Base-by-base conservation (phyloP, 2,797 vertebrate species). In the Rhinophrynus dorsalis region DNA sequence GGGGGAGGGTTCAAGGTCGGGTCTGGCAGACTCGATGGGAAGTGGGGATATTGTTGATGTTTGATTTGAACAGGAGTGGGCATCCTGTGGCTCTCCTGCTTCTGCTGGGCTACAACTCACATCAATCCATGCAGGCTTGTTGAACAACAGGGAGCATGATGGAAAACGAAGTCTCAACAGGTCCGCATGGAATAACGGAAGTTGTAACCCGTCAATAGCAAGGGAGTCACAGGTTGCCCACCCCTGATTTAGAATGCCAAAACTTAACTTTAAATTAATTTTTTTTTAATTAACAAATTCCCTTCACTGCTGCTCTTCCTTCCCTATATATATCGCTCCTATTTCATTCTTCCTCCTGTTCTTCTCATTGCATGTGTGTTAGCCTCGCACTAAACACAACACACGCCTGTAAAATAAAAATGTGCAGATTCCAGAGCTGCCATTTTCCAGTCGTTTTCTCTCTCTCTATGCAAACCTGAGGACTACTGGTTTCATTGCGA, bases 311-410 rank as follows among this genome's bases (percentile, higher is more conserved):
- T 91, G 84, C 88, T 86, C 77, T 88, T 86, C 48, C 56, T 42
- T 30, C 62, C 27, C 20, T 12, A 27, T 65, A 37, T 75, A 52
- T 74, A 82, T 74, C 81, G 77, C 78, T 77, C 78, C 66, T 83
- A 78, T 77, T 63, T 42, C 78, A 74, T 79, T 78, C 57, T 64
- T 68, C 74, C 66, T 67, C 83, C 79, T 82, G 77, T 88, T 8
- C 84, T 88, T 87, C 90, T 83, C 87, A 84, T n/a, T 91, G 83
- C 91, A 90, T 88, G 94, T 88, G 88, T 79, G 92, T 90, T 90
- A 87, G 92, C 89, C 88, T 86, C 89, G 87, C 92, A 90, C 80
- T 79, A 78, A 86, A 83, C 80, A 81, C 83, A 84, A 86, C 81
- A 84, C 83, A 77, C 84, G 84, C 86, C 82, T 81, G 18, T 78